Conservation (phyloP, 2,113 vertebrate genomes). For the Gymnorhina tibicen region DNA sequence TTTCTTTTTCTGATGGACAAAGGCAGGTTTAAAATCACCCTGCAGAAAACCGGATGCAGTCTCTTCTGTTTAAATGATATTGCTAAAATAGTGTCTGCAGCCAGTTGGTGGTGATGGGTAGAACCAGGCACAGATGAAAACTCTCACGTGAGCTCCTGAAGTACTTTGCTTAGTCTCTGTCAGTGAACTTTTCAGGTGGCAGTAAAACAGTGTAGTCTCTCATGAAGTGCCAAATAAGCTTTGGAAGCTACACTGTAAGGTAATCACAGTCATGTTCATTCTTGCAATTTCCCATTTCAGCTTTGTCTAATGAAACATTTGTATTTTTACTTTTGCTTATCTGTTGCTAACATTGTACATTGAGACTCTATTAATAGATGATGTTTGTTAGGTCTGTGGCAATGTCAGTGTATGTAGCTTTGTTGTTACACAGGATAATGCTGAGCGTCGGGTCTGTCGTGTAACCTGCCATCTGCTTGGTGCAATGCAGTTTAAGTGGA, state of each 20-base stretch:
- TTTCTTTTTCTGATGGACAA: neutral
- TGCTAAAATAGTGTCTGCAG: neutral
- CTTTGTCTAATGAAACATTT: neutral
- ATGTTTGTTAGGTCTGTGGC: neutral
- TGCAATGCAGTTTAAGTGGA: neutral
- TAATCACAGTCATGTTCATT: neutral
- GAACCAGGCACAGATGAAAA: neutral
- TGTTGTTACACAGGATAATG: neutral
- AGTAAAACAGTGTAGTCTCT: neutral
- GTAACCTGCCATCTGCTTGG: neutral
- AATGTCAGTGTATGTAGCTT: neutral
- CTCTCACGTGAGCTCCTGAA: neutral
- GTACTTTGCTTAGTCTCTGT: neutral
- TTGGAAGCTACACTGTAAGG: neutral
- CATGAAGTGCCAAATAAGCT: neutral
- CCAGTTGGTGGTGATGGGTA: neutral
- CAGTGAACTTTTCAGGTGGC: neutral
- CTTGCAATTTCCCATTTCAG: neutral
- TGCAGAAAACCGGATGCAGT: neutral
- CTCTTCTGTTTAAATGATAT: neutral
- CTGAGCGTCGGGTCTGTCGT: fast-evolving
- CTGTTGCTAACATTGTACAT: neutral
- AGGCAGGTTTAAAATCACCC: neutral
- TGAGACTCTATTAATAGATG: neutral
- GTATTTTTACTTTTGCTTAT: neutral